Evolutionary conservation across 1,140 invertebrate genomes (phyloP).

Genomic region (Solenopsis invicta): DNA sequence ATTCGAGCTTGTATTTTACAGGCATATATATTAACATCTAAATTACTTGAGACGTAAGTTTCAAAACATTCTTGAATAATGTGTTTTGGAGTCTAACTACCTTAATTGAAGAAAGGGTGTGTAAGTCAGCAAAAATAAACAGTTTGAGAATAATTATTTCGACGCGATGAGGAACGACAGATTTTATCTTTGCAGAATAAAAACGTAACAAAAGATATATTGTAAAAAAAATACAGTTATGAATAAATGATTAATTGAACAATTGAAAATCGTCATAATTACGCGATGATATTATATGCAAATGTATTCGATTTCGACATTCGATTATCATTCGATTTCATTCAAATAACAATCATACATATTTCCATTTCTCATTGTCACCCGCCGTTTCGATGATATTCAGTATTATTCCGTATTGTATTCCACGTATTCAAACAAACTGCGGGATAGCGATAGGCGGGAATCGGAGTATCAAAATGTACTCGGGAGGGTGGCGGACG

Average conservation of each 20-base stretch:
- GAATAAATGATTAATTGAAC: slow-evolving; percentile 3
- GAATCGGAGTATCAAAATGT: slow-evolving; percentile 55
- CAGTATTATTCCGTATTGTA: slow-evolving; percentile 23
- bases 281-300: slow-evolving; percentile 13
- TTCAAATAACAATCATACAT: slow-evolving; percentile 42
- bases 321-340: slow-evolving; percentile 10
- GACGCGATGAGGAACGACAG: background rate
- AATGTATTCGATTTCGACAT: background rate
- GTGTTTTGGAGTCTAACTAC: too few relatives aligned
- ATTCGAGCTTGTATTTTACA: too few relatives aligned
- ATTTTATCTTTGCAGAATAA: background rate
- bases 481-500: background rate
- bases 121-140: background rate
- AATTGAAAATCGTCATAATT: slow-evolving; percentile 24
- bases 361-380: slow-evolving; percentile 41
- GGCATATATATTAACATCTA: too few relatives aligned
- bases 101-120: background rate
- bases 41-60: too few relatives aligned
- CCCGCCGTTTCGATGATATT: slow-evolving; percentile 31
- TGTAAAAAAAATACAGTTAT: background rate
- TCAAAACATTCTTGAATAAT: too few relatives aligned
- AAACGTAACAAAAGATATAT: background rate
- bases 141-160: background rate
- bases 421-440: slow-evolving; percentile 63
- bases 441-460: slow-evolving; percentile 71